A percentile compares a stretch with the other conserved stretches of the same genome.
Evolutionary conservation across 2,888 invertebrate genomes (phyloP).

Genomic region (Ennomos fuscantarius): DNA sequence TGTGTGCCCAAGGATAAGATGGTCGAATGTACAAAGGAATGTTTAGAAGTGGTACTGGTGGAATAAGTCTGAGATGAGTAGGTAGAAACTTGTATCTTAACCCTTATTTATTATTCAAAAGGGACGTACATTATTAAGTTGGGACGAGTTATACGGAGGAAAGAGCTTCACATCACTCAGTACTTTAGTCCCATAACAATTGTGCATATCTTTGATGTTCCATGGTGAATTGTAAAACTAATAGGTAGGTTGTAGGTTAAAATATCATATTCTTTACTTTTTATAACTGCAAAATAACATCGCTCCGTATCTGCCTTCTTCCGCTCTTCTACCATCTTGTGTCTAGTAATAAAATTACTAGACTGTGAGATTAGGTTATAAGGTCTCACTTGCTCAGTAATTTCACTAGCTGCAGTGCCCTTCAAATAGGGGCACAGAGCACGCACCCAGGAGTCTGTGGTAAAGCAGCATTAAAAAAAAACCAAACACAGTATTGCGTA

Average conservation of each 20-base stretch:
- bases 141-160: slow-evolving; percentile 28
- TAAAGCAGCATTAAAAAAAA: too few relatives aligned
- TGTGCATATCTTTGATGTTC: slow-evolving; percentile 11
- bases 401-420: too few relatives aligned
- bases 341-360: too few relatives aligned
- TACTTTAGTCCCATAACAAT: slow-evolving; percentile 19
- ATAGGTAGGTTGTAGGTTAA: not conserved
- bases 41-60: slow-evolving; percentile 53
- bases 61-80: slow-evolving; percentile 48
- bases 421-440: too few relatives aligned
- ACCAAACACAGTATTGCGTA: too few relatives aligned
- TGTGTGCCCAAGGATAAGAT: slow-evolving; percentile 35
- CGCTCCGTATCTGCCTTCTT: too few relatives aligned
- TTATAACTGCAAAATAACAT: too few relatives aligned
- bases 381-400: too few relatives aligned
- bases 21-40: slow-evolving; percentile 36
- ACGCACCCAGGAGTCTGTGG: too few relatives aligned
- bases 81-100: slow-evolving; percentile 49
- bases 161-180: slow-evolving; percentile 30
- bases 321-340: too few relatives aligned
- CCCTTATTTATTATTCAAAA: slow-evolving; percentile 49
- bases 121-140: slow-evolving; percentile 34
- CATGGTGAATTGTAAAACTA: slow-evolving; percentile 6
- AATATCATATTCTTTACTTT: too few relatives aligned
- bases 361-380: too few relatives aligned